Base-by-base conservation (phyloP, 2,888 invertebrate genomes). In the Griposia aprilina region DNA sequence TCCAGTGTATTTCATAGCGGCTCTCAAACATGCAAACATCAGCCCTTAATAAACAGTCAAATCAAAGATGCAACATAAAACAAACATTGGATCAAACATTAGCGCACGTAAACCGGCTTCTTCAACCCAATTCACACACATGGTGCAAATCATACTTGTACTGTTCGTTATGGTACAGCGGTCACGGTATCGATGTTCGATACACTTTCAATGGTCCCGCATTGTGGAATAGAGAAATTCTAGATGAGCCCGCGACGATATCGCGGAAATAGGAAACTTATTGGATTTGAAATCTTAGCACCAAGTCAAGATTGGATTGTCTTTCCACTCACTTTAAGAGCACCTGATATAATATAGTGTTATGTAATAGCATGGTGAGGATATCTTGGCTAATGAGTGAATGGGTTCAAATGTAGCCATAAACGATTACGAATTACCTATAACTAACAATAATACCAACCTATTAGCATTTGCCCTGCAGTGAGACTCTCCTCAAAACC, bases 131-230 rank as follows among this genome's bases (percentile, higher is more conserved):
- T 82, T 86, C 74, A 69, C 82, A 80, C 75, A 83, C 69, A 70
- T 75, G 55, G 57, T 76, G 76, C 60, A 67, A 80, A 79, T 77
- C 69, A 67, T 71, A 77, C 62, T 74, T 80, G 78, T 81, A 80
- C 87, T 74, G 82, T 86, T 78, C 81, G 88, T 88, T 86, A 90
- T 86, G 90, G 88, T 87, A 89, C 90, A 76, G 85, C 82, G 89
- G 89, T 89, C 88, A 88, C 85, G 78, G 88, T 89, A 87, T 87
- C 88, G 87, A 87, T 86, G 86, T 88, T 80, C 84, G 82, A 87
- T 87, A 88, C 76, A 81, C 82, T 88, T 84, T 83, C 82, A 77
- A 78, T 85, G 55, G 41, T 48, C 69, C 23, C 59, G 48, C 74
- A 72, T 83, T 77, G 84, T 72, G 79, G 74, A 80, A 83, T 82